Conservation (phyloP, 2,797 vertebrate species). For the Coranthus polyacanthus region DNA sequence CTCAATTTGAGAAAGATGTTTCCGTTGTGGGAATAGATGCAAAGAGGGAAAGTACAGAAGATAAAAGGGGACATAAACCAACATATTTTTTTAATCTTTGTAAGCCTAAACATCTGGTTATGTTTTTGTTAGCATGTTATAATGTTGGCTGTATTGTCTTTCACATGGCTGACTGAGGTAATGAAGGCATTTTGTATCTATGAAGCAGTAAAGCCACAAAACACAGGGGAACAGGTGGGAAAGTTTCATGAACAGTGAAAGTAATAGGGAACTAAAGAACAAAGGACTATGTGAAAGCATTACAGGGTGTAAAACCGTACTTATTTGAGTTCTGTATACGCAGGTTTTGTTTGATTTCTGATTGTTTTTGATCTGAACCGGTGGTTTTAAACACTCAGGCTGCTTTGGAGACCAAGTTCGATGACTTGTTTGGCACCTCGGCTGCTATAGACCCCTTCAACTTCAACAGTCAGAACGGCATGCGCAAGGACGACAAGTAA, state of each 20-base stretch:
- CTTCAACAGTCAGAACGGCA: slow-evolving; percentile 97
- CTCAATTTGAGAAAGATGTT: slow-evolving; percentile 7
- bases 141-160: slow-evolving; percentile 14
- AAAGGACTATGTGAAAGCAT: neutral
- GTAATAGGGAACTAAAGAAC: neutral
- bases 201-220: slow-evolving; percentile 7
- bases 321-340: too few species aligned
- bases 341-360: neutral
- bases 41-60: slow-evolving; percentile 9
- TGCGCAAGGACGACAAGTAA: slow-evolving; percentile 96
- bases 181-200: slow-evolving; percentile 6
- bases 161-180: slow-evolving; percentile 16
- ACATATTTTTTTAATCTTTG: neutral
- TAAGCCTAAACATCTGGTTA: slow-evolving; percentile 29
- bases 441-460: slow-evolving; percentile 94
- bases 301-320: too few species aligned
- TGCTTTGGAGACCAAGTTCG: slow-evolving; percentile 93
- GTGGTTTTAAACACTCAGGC: slow-evolving; percentile 73
- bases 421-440: slow-evolving; percentile 95
- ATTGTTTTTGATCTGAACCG: neutral
- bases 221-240: slow-evolving; percentile 2
- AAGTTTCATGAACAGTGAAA: neutral
- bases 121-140: slow-evolving; percentile 2
- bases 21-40: slow-evolving; percentile 12
- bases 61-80: slow-evolving; percentile 6